phyloP scores from a whole-genome alignment of 2,888 invertebrate genomes.

The Callyntrura sp. region DNA sequence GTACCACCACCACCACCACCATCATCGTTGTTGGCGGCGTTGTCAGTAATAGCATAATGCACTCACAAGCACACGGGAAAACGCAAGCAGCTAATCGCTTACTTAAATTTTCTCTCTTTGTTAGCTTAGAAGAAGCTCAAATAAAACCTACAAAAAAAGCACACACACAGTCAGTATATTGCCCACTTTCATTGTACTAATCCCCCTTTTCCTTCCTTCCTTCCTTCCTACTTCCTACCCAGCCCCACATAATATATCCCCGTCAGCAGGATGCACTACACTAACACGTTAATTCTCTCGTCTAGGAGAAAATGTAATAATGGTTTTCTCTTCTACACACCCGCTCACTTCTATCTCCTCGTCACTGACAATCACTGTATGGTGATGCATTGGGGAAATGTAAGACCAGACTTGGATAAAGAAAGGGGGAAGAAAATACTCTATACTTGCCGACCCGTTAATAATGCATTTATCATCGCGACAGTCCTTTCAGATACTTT shows the following conservation, averaged over 20 bases:
- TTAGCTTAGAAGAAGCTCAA: slow-evolving; percentile 45
- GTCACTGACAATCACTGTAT: too few species aligned
- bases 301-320: slow-evolving; percentile 13
- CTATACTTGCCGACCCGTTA: too few species aligned
- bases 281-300: neutral
- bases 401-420: neutral
- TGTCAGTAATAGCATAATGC: slow-evolving; percentile 32
- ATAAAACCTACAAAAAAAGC: slow-evolving; percentile 11
- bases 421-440: too few species aligned
- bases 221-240: slow-evolving; percentile 61
- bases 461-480: too few species aligned
- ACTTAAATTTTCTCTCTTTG: slow-evolving; percentile 52
- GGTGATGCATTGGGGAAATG: neutral
- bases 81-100: slow-evolving; percentile 69
- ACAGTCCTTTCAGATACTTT: neutral
- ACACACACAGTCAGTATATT: slow-evolving; percentile 6
- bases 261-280: neutral
- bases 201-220: slow-evolving; percentile 70
- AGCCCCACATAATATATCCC: neutral
- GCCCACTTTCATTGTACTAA: slow-evolving; percentile 9
- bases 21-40: neutral
- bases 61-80: slow-evolving; percentile 9
- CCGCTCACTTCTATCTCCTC: too few species aligned
- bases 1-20: slow-evolving; percentile 1
- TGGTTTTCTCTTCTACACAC: neutral